Percentiles rank a stretch among this genome's conserved stretches.
Evolutionary conservation across 2,113 vertebrate genomes (phyloP).

Genomic region (Nannospalax galili): DNA sequence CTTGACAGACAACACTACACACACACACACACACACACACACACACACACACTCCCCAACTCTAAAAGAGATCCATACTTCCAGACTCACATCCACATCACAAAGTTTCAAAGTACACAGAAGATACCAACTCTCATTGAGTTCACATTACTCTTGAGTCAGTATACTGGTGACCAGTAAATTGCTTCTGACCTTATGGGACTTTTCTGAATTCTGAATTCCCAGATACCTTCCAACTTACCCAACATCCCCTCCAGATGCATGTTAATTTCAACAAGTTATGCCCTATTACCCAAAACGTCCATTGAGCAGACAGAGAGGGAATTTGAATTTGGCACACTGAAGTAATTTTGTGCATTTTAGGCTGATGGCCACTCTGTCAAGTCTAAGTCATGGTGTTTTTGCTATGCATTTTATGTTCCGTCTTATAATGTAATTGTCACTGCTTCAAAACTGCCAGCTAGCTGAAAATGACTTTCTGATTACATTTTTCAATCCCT

Average conservation of each 20-base stretch:
- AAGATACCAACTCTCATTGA: not conserved
- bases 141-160: not conserved
- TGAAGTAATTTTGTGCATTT: slow-evolving; percentile 37
- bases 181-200: not conserved
- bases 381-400: not conserved
- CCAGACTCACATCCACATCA: not conserved
- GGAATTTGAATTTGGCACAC: not conserved
- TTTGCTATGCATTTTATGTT: slow-evolving; percentile 37
- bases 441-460: slow-evolving; percentile 22
- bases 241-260: not conserved
- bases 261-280: not conserved
- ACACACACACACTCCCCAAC: not conserved
- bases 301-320: not conserved
- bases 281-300: not conserved
- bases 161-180: not conserved
- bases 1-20: not conserved
- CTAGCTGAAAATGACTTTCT: slow-evolving; percentile 61
- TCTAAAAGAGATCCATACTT: not conserved
- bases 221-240: not conserved
- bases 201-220: slow-evolving; percentile 5
- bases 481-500: slow-evolving; percentile 50
- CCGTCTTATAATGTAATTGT: slow-evolving; percentile 42
- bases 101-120: not conserved
- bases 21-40: not conserved
- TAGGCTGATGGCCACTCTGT: slow-evolving; percentile 34